These are phyloP conservation scores for Montipora efflorescens DNA, from an alignment of 64 coral and sea anemone species.

Conservation along the genomic window DNA sequence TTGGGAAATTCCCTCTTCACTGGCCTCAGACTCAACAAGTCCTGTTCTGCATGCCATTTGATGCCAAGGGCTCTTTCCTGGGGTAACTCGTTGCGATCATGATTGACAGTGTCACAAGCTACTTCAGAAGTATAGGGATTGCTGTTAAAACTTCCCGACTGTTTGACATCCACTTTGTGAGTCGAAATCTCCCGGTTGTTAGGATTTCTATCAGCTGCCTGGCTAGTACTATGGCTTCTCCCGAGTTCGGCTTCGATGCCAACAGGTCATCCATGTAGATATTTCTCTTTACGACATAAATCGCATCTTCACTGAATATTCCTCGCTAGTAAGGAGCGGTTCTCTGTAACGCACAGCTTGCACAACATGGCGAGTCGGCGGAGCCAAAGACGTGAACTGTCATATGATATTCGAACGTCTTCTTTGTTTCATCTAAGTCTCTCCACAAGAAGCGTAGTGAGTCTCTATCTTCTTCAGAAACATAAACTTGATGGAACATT, in stretches of 20 bases:
- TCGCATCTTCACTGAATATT: not conserved
- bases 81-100: not conserved
- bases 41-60: not conserved
- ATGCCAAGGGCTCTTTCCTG: not conserved
- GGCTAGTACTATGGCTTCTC: not conserved
- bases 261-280: not conserved
- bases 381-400: not conserved
- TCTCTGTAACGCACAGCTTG: conserved; percentile 37
- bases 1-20: not conserved
- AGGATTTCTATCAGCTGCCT: no score
- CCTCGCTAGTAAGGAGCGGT: not conserved
- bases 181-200: not conserved
- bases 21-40: not conserved
- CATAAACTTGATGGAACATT: conserved; percentile 68
- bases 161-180: not conserved
- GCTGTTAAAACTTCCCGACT: not conserved
- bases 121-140: not conserved
- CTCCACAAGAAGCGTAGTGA: conserved; percentile 65
- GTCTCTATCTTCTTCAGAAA: conserved; percentile 49
- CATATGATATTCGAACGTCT: conserved; percentile 48
- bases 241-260: not conserved
- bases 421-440: conserved; percentile 29
- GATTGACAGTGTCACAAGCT: not conserved
- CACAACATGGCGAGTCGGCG: conserved; percentile 12
- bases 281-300: not conserved